Percentiles rank a stretch among this genome's conserved stretches.
Conservation (phyloP, 2,888 invertebrate genomes). For the Drosophila picticornis region DNA sequence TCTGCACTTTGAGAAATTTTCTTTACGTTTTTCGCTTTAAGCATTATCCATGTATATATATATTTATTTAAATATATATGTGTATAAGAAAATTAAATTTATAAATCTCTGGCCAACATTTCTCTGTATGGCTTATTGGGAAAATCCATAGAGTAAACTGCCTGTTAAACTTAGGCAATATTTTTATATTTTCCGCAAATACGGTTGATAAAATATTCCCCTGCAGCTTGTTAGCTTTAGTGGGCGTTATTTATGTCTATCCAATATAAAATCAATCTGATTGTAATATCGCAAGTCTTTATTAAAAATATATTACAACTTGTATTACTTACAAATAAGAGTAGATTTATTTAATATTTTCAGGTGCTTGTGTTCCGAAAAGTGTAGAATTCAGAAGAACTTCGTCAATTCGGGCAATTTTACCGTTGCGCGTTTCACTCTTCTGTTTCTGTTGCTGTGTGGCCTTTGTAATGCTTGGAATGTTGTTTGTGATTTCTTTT, state of each 20-base stretch:
- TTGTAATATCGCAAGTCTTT: neutral
- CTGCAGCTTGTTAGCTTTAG: neutral
- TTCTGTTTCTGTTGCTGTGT: slow-evolving; percentile 8
- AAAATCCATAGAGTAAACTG: neutral
- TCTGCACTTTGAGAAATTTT: slow-evolving; percentile 58
- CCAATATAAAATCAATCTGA: slow-evolving; percentile 5
- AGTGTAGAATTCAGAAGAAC: slow-evolving; percentile 24
- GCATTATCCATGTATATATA: too few species aligned
- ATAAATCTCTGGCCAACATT: neutral
- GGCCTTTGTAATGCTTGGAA: slow-evolving; percentile 61
- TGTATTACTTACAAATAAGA: neutral
- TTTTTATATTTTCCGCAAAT: neutral
- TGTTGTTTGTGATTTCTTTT: slow-evolving; percentile 72
- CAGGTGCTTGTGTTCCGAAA: slow-evolving; percentile 8
- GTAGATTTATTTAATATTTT: slow-evolving; percentile 4
- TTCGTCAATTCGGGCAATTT: slow-evolving; percentile 39
- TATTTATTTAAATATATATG: too few species aligned
- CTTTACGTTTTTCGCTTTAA: slow-evolving; percentile 17
- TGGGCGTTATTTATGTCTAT: neutral
- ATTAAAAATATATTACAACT: neutral
- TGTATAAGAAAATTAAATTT: neutral
- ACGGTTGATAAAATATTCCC: neutral
- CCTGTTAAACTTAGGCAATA: neutral
- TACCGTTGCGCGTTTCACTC: slow-evolving; percentile 1
- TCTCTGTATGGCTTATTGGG: neutral